Base-by-base conservation (phyloP, 2,113 vertebrate species). In the Xiphophorus couchianus region DNA sequence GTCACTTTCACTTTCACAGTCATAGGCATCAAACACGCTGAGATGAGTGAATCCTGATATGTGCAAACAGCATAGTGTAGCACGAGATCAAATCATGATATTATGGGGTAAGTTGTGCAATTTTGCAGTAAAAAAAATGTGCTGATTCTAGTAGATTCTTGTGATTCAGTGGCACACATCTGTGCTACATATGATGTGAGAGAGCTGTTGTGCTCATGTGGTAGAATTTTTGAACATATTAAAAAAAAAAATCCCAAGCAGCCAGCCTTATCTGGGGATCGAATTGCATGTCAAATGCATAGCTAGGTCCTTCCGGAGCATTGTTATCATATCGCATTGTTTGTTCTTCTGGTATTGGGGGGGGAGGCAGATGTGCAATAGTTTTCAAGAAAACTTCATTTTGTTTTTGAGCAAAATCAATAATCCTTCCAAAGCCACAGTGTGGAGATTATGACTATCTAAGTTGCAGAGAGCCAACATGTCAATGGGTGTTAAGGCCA, bases 401-500 rank as follows among this genome's bases (percentile, higher is more conserved):
- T 71, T 71, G 42, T 15, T 44, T 44, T 44, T 48, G 37, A 28
- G 72, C 64, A 12, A n/a, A 39, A 4, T 71, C 0, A 15, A 37
- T 19, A 15, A 64, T 12, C 42, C 31, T 60, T 4, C 11, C 42
- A 22, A 33, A 30, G 65, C 12, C 31, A 65, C 66, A 44, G n/a
- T 51, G 30, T 27, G 62, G 76, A 62, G 37, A 72, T 73, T 85
- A 80, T 84, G 85, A 62, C 25, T 7, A 72, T 68, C 74, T 1
- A n/a, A 77, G 66, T 84, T 61, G 74, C 27, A 86, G 54, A 88
- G 31, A 80, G 44, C 79, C 37, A 81, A 63, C 74, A 62, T 86
- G 87, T 84, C 80, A 75, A 68, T 51, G 77, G 84, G 83, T 86
- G 88, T 88, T 78, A 72, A 67, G 83, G 78, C 83, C 83, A 83